Evolutionary conservation across 2,888 invertebrate species (phyloP).

Genomic region (Polyommatus iphigenia): DNA sequence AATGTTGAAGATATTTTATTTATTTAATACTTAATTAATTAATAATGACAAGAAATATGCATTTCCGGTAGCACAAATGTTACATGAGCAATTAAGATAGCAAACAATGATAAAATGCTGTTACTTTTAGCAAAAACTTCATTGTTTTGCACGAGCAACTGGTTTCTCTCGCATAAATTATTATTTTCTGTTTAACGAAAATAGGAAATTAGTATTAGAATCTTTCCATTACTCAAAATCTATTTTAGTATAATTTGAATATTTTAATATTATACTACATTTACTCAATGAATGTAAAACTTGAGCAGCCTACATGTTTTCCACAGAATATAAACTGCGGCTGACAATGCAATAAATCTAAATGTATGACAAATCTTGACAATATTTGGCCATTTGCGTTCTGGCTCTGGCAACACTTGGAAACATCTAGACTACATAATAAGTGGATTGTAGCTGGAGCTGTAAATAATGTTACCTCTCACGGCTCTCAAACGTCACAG

Average conservation of each 20-base stretch:
- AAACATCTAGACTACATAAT: background rate
- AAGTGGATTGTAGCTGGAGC: background rate
- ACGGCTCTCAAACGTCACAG: slow-evolving; percentile 16
- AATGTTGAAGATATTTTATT: background rate
- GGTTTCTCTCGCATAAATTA: background rate
- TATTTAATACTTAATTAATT: slow-evolving; percentile 1
- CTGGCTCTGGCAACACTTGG: background rate
- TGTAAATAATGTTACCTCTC: slow-evolving; percentile 8
- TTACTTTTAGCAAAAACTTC: background rate
- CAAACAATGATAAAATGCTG: slow-evolving; percentile 2
- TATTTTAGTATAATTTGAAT: too few species aligned
- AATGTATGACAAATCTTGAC: background rate
- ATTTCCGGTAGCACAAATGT: background rate
- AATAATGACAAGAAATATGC: background rate
- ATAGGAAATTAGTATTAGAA: background rate
- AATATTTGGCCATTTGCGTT: background rate
- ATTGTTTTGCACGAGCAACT: background rate
- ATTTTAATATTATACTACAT: too few species aligned
- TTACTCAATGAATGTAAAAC: too few species aligned
- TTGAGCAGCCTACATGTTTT: background rate
- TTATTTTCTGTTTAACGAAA: background rate
- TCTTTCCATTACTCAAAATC: too few species aligned
- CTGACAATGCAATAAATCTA: background rate
- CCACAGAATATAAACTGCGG: background rate
- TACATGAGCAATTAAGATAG: slow-evolving; percentile 3